phyloP scores from a whole-genome alignment of 2,113 vertebrate species.

The Cynocephalus volans region DNA sequence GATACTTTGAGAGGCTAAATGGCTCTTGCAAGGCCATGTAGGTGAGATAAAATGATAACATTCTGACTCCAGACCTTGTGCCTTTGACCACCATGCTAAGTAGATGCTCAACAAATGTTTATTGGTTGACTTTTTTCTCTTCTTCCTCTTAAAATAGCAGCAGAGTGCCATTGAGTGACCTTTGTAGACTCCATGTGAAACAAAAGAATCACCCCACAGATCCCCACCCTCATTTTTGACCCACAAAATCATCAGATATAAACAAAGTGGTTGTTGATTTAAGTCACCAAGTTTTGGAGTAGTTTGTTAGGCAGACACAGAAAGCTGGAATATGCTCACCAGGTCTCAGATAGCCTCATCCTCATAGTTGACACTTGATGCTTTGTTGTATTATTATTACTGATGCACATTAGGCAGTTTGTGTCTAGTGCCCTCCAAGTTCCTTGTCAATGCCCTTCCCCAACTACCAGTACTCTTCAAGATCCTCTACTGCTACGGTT shows the following conservation, averaged over 20 bases:
- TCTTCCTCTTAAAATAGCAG: neutral
- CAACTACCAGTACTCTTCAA: neutral
- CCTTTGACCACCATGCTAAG: neutral
- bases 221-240: neutral
- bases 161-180: neutral
- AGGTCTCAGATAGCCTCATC: neutral
- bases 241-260: neutral
- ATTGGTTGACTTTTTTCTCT: neutral
- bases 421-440: neutral
- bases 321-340: neutral
- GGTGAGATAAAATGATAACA: neutral
- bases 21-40: neutral
- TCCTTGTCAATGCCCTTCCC: neutral
- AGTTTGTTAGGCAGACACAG: neutral
- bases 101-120: neutral
- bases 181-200: neutral
- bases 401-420: neutral
- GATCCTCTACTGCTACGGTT: neutral
- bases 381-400: neutral
- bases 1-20: neutral
- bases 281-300: neutral
- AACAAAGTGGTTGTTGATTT: neutral
- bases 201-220: neutral
- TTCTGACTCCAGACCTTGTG: neutral
- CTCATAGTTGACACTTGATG: neutral